Evolutionary conservation across 2,888 invertebrate species (phyloP), one percentile per base, ranked within the genome.

Genomic region (Pecten maximus): DNA sequence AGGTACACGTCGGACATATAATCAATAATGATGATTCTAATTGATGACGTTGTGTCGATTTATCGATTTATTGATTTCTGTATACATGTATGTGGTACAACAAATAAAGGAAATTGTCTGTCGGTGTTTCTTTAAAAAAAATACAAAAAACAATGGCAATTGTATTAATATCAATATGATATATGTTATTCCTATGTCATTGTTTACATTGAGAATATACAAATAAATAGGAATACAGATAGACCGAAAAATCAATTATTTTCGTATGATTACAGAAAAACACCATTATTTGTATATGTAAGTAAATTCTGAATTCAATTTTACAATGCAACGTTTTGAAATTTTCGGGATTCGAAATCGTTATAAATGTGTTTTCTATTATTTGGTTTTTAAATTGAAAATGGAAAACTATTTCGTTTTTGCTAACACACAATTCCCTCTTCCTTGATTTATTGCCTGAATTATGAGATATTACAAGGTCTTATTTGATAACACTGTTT

Each of bases 401-500:
- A 74, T 74, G 74, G 12, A 23, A 35, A 23, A 2, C 28, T 35
- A 1, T 35, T 74, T 74, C 28, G 2, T 35, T 74, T 74, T 28
- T 28, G 19, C 0, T 0, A 74, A 74, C 10, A 74, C 35, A 74
- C 28, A 35, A 28, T 74, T 74, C 54, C 6, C 23, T 19, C 19
- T 54, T n/a, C n/a, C 35, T 23, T 28, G 74, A 28, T 74, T 74
- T 74, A 74, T 74, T 35, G 74, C 74, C 35, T 74, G 74, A 74
- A 74, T 74, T 28, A 74, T 74, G 74, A 74, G 74, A 74, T 6
- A 74, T 74, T 74, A 74, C 28, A 74, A 74, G 74, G 74, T 35
- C 35, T 74, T 74, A 15, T 74, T 74, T 74, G 74, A 74, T 28
- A 74, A 74, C 74, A 74, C 35, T 74, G 74, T 74, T 74, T 74